Conservation (phyloP, 2,888 invertebrate genomes). For the Morpho achilles region DNA sequence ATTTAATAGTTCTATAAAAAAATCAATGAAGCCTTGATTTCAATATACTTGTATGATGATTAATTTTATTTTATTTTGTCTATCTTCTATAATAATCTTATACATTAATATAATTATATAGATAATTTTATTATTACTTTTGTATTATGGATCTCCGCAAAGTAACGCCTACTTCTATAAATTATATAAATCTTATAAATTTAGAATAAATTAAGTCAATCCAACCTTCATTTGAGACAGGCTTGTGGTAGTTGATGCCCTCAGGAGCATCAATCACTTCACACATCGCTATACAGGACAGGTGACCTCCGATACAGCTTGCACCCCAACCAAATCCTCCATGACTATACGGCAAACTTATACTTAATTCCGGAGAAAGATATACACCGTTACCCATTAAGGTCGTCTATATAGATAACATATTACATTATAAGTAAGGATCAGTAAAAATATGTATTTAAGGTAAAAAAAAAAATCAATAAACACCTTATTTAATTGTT, state of each 20-base stretch:
- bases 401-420: slow-evolving; percentile 66
- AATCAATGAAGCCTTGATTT: no score
- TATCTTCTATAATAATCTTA: no score
- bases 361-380: slow-evolving; percentile 85
- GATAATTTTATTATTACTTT: neutral
- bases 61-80: no score
- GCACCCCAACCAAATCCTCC: slow-evolving; percentile 87
- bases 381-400: slow-evolving; percentile 87
- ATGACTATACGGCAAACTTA: slow-evolving; percentile 86
- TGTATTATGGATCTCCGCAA: neutral
- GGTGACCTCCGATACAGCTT: slow-evolving; percentile 85
- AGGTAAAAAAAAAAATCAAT: neutral
- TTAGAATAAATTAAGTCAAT: neutral
- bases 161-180: neutral
- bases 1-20: neutral
- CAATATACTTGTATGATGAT: no score
- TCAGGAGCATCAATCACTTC: slow-evolving; percentile 87
- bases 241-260: slow-evolving; percentile 77
- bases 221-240: slow-evolving; percentile 57
- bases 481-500: slow-evolving; percentile 82
- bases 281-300: slow-evolving; percentile 89
- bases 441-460: neutral
- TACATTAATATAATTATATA: no score
- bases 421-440: slow-evolving; percentile 12
- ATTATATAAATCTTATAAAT: neutral